Conservation (phyloP, 2,113 vertebrate genomes). For the Heptranchias perlo region DNA sequence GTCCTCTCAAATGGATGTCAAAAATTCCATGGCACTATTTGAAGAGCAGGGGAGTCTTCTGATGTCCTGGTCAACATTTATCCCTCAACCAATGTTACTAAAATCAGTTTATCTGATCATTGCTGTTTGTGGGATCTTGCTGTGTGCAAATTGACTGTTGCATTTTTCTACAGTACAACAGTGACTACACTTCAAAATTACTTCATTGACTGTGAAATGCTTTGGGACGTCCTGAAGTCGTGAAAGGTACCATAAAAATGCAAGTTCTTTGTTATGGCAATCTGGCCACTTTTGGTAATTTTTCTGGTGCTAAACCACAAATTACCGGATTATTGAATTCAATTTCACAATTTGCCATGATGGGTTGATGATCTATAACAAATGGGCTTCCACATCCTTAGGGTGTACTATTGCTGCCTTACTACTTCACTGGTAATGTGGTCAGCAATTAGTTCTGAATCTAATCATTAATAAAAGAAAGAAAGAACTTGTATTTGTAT, state of each 20-base stretch:
- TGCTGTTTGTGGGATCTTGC: no score
- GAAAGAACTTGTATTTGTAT: neutral
- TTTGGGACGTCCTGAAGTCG: no score
- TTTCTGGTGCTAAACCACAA: neutral
- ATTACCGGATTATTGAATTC: neutral
- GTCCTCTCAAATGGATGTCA: no score
- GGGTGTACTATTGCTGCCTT: neutral
- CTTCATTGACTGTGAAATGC: no score
- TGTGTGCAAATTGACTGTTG: no score
- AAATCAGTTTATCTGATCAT: no score
- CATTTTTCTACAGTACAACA: no score
- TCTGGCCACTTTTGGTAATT: neutral
- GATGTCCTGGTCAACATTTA: no score
- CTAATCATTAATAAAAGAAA: neutral
- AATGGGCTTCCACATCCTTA: neutral
- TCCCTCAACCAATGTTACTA: no score
- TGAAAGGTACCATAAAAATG: neutral
- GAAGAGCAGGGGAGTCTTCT: no score
- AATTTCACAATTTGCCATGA: neutral
- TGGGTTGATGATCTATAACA: neutral
- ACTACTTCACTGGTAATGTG: neutral
- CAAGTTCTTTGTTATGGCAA: neutral
- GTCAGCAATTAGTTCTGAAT: neutral
- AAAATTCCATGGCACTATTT: no score
- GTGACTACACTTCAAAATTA: no score